Base-by-base conservation (phyloP, 64 coral and sea anemone species). In the Porites lutea region DNA sequence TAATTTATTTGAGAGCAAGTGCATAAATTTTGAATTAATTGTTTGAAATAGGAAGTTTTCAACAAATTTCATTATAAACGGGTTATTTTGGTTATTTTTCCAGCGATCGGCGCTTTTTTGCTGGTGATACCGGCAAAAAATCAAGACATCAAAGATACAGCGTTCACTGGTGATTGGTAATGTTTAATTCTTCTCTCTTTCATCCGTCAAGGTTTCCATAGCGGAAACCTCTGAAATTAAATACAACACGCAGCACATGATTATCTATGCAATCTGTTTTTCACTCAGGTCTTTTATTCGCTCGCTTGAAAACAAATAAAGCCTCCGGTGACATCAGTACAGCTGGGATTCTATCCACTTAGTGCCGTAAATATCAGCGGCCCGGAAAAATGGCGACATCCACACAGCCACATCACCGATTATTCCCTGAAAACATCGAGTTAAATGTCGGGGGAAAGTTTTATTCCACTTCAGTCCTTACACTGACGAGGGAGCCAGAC, bases 391-490 rank as follows among this genome's bases (percentile, higher is more conserved):
- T 93, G 95, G 91, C 90, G 37, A 47, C 87, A 10, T 79, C 91
- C 2, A 72, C 86, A 1, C 13, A 68, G 27, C 27, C 27, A 71
- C 77, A 43, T 90, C 85, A 66, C 62, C 82, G 82, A 83, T 72
- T 97, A 44, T 97, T 97, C 44, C 95, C 95, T 2, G 95, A 97
- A 66, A 97, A 97, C 48, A 97, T 94, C 43, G 95, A 97, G 47
- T 65, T 97, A 2, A 97, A 97, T 65, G 92, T 97, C 46, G 95
- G 95, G 11, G 95, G 95, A 13, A 97, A 97, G 82, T 97, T 82
- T 51, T 97, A 91, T 70, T 97, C 95, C 0, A 97, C 95, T 2
- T 91, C 95, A 13, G 92, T 97, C 4, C 89, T 97, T 14, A 97
- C 95, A 3, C 45, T 97, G 68, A 97, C 95, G n/a, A 91, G 92